phyloP scores from a whole-genome alignment of 1,140 invertebrate genomes.

The Chironomus striatipennis region DNA sequence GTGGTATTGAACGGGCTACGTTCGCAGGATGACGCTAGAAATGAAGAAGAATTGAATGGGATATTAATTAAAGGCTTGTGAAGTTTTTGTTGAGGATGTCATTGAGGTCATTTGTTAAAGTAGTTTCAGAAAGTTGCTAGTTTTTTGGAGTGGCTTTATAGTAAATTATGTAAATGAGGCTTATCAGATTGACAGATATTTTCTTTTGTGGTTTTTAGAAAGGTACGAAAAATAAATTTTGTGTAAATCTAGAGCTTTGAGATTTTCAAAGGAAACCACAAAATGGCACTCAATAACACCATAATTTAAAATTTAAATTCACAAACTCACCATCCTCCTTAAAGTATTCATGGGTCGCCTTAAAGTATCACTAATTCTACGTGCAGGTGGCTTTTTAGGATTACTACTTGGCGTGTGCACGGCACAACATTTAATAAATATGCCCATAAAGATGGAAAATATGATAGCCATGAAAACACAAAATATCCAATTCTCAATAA shows the following conservation, averaged over 20 bases:
- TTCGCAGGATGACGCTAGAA: conserved; percentile 43
- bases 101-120: too few species aligned
- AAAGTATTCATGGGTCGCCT: conserved; percentile 82
- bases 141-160: too few species aligned
- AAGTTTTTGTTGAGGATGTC: too few species aligned
- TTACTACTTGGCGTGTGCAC: conserved; percentile 98
- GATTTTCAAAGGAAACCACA: too few species aligned
- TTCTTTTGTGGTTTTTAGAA: too few species aligned
- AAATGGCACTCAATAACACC: too few species aligned
- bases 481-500: conserved; percentile 94
- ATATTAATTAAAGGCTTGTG: conserved; percentile 23
- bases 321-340: conserved; percentile 59
- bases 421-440: conserved; percentile 99
- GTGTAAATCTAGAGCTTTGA: too few species aligned
- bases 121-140: too few species aligned
- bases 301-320: too few species aligned
- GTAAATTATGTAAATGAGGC: too few species aligned
- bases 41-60: conserved; percentile 26
- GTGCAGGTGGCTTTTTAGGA: conserved; percentile 81
- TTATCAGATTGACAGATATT: too few species aligned
- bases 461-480: conserved; percentile 84
- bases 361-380: conserved; percentile 77
- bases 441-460: conserved; percentile 91
- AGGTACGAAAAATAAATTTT: too few species aligned
- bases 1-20: conserved; percentile 46